Evolutionary conservation across 2,113 vertebrate species (phyloP).

Genomic region (Poecilia latipinna): DNA sequence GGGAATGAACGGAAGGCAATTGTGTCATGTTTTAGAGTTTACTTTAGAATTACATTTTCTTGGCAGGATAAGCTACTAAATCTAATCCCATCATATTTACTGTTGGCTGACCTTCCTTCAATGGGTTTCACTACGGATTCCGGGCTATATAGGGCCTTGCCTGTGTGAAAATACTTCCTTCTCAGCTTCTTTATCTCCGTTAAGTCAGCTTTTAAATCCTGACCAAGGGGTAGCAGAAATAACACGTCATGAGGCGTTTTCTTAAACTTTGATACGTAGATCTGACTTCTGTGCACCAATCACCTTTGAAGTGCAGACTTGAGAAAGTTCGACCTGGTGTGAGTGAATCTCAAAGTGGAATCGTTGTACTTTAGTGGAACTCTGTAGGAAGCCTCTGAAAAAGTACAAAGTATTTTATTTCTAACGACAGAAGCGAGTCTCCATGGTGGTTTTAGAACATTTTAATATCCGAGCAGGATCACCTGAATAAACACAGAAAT

Average conservation of each 20-base stretch:
- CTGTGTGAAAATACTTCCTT: conserved; percentile 2
- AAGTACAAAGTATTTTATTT: no score
- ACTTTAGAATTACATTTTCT: conserved; percentile 51
- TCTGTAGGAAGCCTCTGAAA: no score
- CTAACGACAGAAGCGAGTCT: no score
- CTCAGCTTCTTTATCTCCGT: conserved; percentile 10
- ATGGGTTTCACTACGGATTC: conserved; percentile 22
- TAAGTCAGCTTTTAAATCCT: conserved; percentile 32
- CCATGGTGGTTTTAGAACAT: no score
- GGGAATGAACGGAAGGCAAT: conserved; percentile 15
- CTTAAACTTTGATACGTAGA: conserved; percentile 1
- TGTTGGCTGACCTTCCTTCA: conserved; percentile 38
- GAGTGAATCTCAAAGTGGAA: background rate
- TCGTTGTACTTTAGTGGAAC: background rate
- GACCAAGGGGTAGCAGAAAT: conserved; percentile 9
- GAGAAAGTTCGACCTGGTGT: conserved; percentile 14
- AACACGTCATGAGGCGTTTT: background rate
- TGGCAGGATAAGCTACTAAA: conserved; percentile 43
- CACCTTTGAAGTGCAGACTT: conserved; percentile 6
- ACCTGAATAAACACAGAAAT: no score
- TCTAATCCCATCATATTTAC: conserved; percentile 42
- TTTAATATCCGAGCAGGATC: no score
- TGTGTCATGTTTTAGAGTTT: conserved; percentile 45
- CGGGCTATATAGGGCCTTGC: conserved; percentile 21
- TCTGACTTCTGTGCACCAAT: conserved; percentile 7